Conservation (phyloP, 2,797 vertebrate species). For the Todus mexicanus region DNA sequence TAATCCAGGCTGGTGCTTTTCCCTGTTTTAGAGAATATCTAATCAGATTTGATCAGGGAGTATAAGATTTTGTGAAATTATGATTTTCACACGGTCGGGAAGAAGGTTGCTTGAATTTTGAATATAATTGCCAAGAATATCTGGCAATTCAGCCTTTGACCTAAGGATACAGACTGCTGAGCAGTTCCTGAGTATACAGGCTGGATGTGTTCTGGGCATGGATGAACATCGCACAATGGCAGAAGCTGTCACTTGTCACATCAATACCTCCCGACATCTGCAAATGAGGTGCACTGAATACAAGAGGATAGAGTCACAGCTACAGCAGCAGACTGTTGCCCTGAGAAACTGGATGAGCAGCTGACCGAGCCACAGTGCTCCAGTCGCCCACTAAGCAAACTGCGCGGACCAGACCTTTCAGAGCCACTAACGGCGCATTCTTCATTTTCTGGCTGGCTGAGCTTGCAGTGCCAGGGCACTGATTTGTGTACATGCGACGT, state of each 20-base stretch:
- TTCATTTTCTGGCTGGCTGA: constrained; percentile 15
- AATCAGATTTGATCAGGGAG: neutral
- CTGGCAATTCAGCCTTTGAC: neutral
- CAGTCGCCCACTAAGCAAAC: neutral
- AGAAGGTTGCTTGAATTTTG: neutral
- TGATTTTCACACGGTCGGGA: neutral
- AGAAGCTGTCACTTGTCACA: neutral
- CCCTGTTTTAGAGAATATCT: neutral
- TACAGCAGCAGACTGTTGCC: neutral
- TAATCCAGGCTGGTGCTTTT: neutral
- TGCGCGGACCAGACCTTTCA: neutral
- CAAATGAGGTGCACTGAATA: neutral
- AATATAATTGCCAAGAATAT: neutral
- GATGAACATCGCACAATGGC: neutral
- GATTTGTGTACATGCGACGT: neutral
- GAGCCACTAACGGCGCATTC: neutral
- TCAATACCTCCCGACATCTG: neutral
- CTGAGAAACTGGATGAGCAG: neutral
- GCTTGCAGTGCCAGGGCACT: neutral
- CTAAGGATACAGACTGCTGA: neutral
- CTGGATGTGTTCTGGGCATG: neutral
- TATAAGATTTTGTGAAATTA: neutral
- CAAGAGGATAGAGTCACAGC: neutral
- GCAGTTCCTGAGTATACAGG: neutral
- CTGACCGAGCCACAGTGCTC: neutral